Evolutionary conservation across 2,888 invertebrate species (phyloP).

Genomic region (Stenichneumon culpator): DNA sequence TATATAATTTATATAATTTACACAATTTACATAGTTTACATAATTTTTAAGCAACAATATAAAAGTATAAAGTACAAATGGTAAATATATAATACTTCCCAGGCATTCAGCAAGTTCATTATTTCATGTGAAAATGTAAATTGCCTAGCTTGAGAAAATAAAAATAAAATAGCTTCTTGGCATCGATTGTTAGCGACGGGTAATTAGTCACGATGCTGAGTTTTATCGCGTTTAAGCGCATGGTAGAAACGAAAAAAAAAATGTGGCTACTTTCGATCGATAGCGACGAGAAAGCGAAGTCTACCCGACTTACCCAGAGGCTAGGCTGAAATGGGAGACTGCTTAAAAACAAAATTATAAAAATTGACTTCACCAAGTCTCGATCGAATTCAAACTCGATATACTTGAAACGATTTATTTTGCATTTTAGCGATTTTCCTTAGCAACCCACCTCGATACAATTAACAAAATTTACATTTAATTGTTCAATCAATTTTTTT

Average conservation of each 20-base stretch:
- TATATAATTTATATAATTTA: too few species aligned
- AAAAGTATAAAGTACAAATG: too few species aligned
- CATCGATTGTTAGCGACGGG: not conserved
- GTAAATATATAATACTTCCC: too few species aligned
- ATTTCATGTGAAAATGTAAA: not conserved
- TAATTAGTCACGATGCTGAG: not conserved
- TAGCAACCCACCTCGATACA: not conserved
- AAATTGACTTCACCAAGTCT: not conserved
- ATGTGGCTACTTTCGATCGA: not conserved
- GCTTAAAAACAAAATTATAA: not conserved
- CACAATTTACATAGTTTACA: too few species aligned
- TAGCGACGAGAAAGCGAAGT: not conserved
- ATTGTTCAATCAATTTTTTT: slow-evolving; percentile 16
- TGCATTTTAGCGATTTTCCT: not conserved
- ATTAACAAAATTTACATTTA: not conserved
- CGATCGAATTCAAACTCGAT: not conserved
- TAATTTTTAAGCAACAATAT: too few species aligned
- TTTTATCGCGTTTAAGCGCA: not conserved
- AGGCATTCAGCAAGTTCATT: too few species aligned
- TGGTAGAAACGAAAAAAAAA: not conserved
- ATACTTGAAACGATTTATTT: not conserved
- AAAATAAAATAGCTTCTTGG: not conserved
- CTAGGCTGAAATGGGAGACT: not conserved
- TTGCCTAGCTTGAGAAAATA: not conserved
- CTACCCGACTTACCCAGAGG: too few species aligned